These are phyloP conservation scores for Delphinus delphis DNA, from an alignment of 2,113 vertebrate genomes.

Conservation along the genomic window DNA sequence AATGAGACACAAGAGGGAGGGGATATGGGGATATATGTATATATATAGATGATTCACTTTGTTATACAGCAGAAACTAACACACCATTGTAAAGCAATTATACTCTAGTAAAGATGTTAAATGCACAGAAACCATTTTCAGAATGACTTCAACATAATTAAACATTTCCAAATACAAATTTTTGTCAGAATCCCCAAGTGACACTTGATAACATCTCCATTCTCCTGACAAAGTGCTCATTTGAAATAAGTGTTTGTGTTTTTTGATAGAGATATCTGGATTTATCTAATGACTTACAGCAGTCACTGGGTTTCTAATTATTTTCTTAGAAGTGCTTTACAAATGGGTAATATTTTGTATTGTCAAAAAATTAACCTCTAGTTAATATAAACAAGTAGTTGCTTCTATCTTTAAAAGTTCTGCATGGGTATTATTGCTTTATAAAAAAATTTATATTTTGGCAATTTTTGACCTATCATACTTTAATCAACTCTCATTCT, in stretches of 20 bases:
- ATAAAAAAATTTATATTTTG: neutral
- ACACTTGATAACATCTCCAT: neutral
- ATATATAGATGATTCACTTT: too few relatives aligned
- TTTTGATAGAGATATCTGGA: neutral
- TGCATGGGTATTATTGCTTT: neutral
- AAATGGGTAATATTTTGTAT: neutral
- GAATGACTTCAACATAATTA: conserved; percentile 55
- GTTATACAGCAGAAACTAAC: too few relatives aligned
- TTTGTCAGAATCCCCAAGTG: neutral
- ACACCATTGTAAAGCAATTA: too few relatives aligned
- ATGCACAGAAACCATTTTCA: conserved; percentile 35
- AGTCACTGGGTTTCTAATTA: neutral
- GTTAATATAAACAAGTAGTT: neutral
- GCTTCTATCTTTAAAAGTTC: neutral
- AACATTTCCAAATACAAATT: conserved; percentile 27
- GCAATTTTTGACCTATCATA: neutral
- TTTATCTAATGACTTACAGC: neutral
- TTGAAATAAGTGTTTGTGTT: neutral
- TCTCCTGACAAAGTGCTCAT: conserved; percentile 23
- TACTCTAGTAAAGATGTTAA: neutral
- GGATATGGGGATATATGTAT: too few relatives aligned
- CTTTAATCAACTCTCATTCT: neutral
- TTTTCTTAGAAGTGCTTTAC: neutral
- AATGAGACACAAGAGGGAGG: too few relatives aligned
- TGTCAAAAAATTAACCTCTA: neutral